Conservation (phyloP, 2,797 vertebrate species). For the Propithecus deckenii region DNA sequence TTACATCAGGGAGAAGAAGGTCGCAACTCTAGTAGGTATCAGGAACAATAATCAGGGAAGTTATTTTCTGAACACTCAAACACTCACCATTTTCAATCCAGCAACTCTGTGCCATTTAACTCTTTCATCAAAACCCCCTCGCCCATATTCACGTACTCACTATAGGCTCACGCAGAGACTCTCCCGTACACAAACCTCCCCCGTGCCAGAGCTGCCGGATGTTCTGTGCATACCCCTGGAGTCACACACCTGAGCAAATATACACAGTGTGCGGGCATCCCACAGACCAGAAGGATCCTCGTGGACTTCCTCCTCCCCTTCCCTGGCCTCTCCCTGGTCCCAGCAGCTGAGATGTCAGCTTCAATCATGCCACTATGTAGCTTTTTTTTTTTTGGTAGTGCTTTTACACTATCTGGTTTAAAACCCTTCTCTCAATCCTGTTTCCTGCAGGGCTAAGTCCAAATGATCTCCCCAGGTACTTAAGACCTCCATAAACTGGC, state of each 20-base stretch:
- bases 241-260: neutral
- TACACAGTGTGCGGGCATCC: neutral
- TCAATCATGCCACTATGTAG: neutral
- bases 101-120: neutral
- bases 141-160: neutral
- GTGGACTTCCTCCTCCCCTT: neutral
- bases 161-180: neutral
- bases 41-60: neutral
- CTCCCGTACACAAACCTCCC: neutral
- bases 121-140: neutral
- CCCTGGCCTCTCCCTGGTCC: neutral
- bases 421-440: neutral
- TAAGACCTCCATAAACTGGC: neutral
- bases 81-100: neutral
- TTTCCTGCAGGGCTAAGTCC: neutral
- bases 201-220: neutral
- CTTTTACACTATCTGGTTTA: neutral
- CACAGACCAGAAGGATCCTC: neutral
- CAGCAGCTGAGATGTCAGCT: neutral
- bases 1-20: conserved; percentile 86
- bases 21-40: conserved; percentile 87
- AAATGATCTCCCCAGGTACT: neutral
- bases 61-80: neutral
- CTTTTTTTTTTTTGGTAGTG: neutral
- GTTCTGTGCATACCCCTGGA: neutral